Conservation (phyloP, 2,113 vertebrate genomes). For the Elephantulus edwardii region DNA sequence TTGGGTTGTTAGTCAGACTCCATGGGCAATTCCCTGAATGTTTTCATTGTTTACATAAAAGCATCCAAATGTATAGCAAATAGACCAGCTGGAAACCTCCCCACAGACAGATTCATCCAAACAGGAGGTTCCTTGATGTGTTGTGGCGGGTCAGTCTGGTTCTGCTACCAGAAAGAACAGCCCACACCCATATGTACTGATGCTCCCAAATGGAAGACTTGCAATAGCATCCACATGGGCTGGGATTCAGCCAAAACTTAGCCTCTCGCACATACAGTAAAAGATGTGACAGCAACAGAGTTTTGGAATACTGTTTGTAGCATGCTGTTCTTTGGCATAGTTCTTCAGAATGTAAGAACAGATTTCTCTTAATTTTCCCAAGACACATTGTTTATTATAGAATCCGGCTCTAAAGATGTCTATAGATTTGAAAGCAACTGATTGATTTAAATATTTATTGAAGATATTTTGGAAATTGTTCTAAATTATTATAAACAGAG, state of each 20-base stretch:
- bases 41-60: conserved; percentile 73
- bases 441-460: conserved; percentile 14
- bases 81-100: conserved; percentile 75
- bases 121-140: conserved; percentile 56
- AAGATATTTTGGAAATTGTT: conserved; percentile 22
- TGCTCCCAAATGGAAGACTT: conserved; percentile 34
- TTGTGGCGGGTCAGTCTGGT: conserved; percentile 62
- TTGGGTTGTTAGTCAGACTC: conserved; percentile 56
- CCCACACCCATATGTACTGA: conserved; percentile 69
- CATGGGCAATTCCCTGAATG: conserved; percentile 53
- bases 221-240: conserved; percentile 6
- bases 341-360: conserved; percentile 64
- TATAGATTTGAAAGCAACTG: conserved; percentile 37
- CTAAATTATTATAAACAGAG: neutral
- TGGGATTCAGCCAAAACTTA: conserved; percentile 63
- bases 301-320: conserved; percentile 67
- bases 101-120: conserved; percentile 54
- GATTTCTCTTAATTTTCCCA: conserved; percentile 64
- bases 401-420: conserved; percentile 37
- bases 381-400: conserved; percentile 59
- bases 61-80: conserved; percentile 76
- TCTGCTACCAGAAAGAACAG: conserved; percentile 68
- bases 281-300: conserved; percentile 46
- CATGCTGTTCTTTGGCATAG: conserved; percentile 75
- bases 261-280: conserved; percentile 47